These are phyloP conservation scores for Drosophila borborema DNA, from an alignment of 2,888 invertebrate genomes.

Conservation along the genomic window DNA sequence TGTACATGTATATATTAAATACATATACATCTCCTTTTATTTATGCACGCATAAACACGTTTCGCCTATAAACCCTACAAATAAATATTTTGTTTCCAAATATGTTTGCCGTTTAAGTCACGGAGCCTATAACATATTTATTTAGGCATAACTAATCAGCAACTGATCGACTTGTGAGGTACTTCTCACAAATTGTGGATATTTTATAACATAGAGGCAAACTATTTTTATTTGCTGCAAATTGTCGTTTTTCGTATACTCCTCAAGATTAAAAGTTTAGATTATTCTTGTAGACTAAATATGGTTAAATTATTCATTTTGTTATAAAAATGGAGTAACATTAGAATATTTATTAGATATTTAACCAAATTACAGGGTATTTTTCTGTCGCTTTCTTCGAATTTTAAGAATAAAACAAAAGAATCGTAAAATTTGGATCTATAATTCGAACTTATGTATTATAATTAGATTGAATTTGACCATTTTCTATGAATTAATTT, in stretches of 20 bases:
- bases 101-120: slow-evolving; percentile 31
- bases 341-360: too few relatives aligned
- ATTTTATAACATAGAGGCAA: neutral
- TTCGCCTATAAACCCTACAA: slow-evolving; percentile 45
- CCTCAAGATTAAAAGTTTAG: too few relatives aligned
- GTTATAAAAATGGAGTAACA: too few relatives aligned
- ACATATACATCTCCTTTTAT: slow-evolving; percentile 31
- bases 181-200: neutral
- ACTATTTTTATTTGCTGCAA: neutral
- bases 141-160: neutral
- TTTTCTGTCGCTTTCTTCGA: neutral
- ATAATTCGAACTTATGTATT: neutral
- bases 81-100: slow-evolving; percentile 8
- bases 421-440: neutral
- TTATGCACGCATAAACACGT: slow-evolving; percentile 58
- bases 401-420: neutral
- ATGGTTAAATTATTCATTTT: too few relatives aligned
- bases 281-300: too few relatives aligned
- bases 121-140: slow-evolving; percentile 21
- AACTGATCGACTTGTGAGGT: slow-evolving; percentile 1
- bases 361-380: neutral
- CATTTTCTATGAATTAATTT: neutral
- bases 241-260: neutral
- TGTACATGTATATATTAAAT: slow-evolving; percentile 14
- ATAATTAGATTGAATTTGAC: neutral